Evolutionary conservation across 2,888 invertebrate species (phyloP).

Genomic region (Aricia artaxerxes): DNA sequence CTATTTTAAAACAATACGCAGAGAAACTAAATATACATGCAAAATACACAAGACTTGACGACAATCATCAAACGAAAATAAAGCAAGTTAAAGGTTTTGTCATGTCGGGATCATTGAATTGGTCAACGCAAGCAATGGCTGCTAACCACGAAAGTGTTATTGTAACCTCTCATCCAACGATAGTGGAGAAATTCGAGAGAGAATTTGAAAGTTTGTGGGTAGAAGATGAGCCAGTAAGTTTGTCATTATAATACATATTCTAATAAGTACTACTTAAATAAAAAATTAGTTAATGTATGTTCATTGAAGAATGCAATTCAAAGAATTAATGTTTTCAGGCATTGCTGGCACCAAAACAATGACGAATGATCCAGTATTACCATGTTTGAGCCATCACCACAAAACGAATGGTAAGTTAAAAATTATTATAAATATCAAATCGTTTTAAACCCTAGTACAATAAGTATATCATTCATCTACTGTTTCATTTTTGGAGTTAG

Average conservation of each 20-base stretch:
- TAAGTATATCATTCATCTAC: too few species aligned
- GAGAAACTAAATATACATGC: slow-evolving; percentile 69
- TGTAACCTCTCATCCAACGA: slow-evolving; percentile 79
- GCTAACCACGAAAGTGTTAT: slow-evolving; percentile 87
- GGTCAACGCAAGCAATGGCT: slow-evolving; percentile 86
- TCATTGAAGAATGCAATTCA: too few species aligned
- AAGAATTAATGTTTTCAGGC: slow-evolving; percentile 50
- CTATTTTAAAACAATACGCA: slow-evolving; percentile 60
- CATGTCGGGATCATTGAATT: slow-evolving; percentile 87
- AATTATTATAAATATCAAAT: too few species aligned
- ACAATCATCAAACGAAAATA: slow-evolving; percentile 50
- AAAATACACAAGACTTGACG: slow-evolving; percentile 49
- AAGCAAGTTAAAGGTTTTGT: slow-evolving; percentile 71
- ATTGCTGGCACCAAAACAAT: slow-evolving; percentile 43
- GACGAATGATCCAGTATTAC: slow-evolving; percentile 28
- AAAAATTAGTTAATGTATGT: too few species aligned
- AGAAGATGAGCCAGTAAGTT: slow-evolving; percentile 66
- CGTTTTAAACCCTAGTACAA: too few species aligned
- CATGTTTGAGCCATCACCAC: slow-evolving; percentile 8
- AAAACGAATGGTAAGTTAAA: slow-evolving; percentile 25
- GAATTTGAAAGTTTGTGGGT: slow-evolving; percentile 85
- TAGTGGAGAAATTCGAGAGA: slow-evolving; percentile 77
- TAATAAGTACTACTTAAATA: too few species aligned
- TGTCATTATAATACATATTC: not conserved
- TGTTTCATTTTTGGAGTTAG: too few species aligned